Base-by-base conservation (phyloP, 2,888 invertebrate genomes). In the Ormia ochracea region DNA sequence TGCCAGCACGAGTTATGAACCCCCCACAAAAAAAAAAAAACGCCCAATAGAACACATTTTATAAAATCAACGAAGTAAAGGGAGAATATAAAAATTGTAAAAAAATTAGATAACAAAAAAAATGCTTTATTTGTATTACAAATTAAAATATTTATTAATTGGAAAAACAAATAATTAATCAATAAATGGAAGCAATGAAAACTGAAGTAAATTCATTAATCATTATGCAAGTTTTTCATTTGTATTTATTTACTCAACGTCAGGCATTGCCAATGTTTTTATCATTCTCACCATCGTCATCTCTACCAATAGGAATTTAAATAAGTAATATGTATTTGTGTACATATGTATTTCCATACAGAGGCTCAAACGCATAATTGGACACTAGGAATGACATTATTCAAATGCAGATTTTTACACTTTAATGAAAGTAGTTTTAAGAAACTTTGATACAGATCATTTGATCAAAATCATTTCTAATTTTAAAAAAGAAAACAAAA, bases 111-210 rank as follows among this genome's bases (percentile, higher is more conserved):
- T 23, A 65, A 50, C 26, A 61, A 38, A 68, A 48, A n/a, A 73
- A 80, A 45, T 14, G 63, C 63, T 80, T 74, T 80, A 52, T 80
- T 76, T 80, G 76, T 41, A n/a, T 73, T 68, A 50, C 76, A 80
- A 76, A 76, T 80, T 80, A 72, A 80, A 80, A 61, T 73, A 76
- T 80, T 80, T 76, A 76, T 68, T 74, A 74, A 79, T 69, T 70
- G 52, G n/a, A 50, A 26, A 45, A 17, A 26, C 21, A 59, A 59
- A 48, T 31, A 73, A 48, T 45, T 38, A 21, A 41, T 50, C 48
- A 52, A 63, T 50, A 50, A n/a, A 38, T 14, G 31, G 19, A 28
- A 56, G 33, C 7, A 19, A 61, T 17, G 23, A 14, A 50, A 41
- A 36, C 23, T 41, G 69, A 56, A 61, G 75, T 61, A 66, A 75